phyloP scores from a whole-genome alignment of 2,888 invertebrate genomes.

The Eristalis arbustorum region DNA sequence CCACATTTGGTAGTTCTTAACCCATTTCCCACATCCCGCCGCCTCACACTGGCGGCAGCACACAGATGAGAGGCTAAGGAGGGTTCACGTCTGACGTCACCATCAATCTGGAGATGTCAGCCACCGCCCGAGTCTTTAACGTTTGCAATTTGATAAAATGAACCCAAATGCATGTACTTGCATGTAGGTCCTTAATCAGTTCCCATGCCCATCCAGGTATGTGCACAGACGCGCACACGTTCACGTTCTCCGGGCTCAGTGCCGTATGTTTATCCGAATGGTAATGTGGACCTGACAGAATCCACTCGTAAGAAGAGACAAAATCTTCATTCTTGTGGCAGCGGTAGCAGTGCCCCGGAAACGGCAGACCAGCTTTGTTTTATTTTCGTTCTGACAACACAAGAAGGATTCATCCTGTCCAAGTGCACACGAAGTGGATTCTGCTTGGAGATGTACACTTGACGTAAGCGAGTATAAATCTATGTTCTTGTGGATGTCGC shows the following conservation, averaged over 20 bases:
- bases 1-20: background rate
- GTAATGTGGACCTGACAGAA: conserved; percentile 15
- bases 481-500: background rate
- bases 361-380: conserved; percentile 1
- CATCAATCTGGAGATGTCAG: conserved; percentile 4
- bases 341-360: background rate
- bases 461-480: background rate
- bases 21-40: background rate
- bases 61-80: background rate
- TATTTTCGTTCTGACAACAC: background rate
- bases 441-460: background rate
- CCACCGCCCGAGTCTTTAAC: background rate
- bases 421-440: background rate
- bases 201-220: background rate
- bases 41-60: background rate
- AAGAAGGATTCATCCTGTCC: background rate
- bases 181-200: background rate
- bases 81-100: conserved; percentile 6
- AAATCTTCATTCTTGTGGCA: background rate
- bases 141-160: conserved; percentile 3
- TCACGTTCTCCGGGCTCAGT: background rate
- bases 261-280: conserved; percentile 15
- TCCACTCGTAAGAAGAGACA: background rate
- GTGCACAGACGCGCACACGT: background rate
- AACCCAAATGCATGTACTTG: background rate